Conservation (phyloP, 2,888 invertebrate genomes). For the Phortica okadai region DNA sequence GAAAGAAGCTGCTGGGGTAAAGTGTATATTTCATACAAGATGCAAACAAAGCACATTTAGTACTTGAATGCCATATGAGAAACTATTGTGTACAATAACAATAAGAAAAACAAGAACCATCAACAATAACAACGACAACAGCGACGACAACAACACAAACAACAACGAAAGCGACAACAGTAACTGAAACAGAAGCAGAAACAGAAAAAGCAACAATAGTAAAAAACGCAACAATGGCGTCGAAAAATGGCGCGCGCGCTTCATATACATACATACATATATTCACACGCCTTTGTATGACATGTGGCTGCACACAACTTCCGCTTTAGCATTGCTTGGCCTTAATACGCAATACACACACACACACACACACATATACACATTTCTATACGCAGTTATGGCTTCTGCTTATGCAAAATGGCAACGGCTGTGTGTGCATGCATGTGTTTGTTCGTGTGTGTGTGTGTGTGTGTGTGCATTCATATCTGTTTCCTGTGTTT, state of each 20-base stretch:
- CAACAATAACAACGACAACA: slow-evolving; percentile 35
- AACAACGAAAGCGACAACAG: slow-evolving; percentile 38
- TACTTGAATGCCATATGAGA: slow-evolving; percentile 15
- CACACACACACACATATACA: slow-evolving; percentile 2
- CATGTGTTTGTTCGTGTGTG: background rate
- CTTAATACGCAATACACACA: slow-evolving; percentile 23
- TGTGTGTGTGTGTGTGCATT: background rate
- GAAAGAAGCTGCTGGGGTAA: background rate
- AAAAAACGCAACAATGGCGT: slow-evolving; percentile 40
- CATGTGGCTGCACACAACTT: slow-evolving; percentile 28
- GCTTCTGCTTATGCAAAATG: too few relatives aligned
- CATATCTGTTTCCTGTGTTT: background rate
- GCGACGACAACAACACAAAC: slow-evolving; percentile 38
- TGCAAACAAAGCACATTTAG: slow-evolving; percentile 37
- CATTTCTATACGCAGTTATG: background rate
- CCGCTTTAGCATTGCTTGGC: slow-evolving; percentile 30
- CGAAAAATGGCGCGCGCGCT: slow-evolving; percentile 39
- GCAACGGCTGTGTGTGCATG: slow-evolving; percentile 2
- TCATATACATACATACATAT: background rate
- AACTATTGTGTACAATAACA: slow-evolving; percentile 24
- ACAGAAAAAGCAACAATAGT: slow-evolving; percentile 31
- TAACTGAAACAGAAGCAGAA: slow-evolving; percentile 26
- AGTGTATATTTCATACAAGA: slow-evolving; percentile 7
- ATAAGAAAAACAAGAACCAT: slow-evolving; percentile 44
- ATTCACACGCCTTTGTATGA: slow-evolving; percentile 22